Conservation (phyloP, 1,140 invertebrate genomes). For the Drosophila fuyamai region DNA sequence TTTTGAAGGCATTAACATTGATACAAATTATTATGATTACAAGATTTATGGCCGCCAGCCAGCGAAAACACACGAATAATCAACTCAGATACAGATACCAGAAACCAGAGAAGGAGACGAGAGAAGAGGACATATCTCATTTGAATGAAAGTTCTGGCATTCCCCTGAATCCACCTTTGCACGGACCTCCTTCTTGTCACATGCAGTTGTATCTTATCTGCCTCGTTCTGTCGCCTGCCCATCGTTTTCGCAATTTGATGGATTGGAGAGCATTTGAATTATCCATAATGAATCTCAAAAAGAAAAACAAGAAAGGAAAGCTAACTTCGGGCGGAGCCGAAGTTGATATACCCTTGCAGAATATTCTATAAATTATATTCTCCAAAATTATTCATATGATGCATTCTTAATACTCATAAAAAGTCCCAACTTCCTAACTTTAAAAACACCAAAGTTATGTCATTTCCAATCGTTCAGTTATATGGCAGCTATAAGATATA, state of each 20-base stretch:
- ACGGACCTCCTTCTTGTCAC: conserved; percentile 9
- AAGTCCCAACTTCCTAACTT: too few species aligned
- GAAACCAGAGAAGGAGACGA: conserved; percentile 20
- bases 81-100: conserved; percentile 47
- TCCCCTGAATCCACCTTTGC: not conserved
- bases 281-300: too few species aligned
- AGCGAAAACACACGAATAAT: conserved; percentile 59
- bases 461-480: too few species aligned
- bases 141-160: conserved; percentile 46
- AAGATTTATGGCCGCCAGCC: conserved; percentile 78
- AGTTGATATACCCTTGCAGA: too few species aligned
- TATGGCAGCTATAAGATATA: too few species aligned
- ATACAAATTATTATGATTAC: conserved; percentile 84
- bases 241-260: conserved; percentile 54
- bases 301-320: too few species aligned
- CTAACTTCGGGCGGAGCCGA: too few species aligned
- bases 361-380: too few species aligned
- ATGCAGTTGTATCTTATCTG: conserved; percentile 19
- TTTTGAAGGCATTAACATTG: conserved; percentile 84
- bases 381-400: too few species aligned
- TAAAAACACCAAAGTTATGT: too few species aligned
- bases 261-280: conserved; percentile 15
- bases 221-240: conserved; percentile 12
- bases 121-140: conserved; percentile 46
- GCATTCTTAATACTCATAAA: too few species aligned